Conservation (phyloP, 2,797 vertebrate genomes). For the Enteromius afrohamiltoni region DNA sequence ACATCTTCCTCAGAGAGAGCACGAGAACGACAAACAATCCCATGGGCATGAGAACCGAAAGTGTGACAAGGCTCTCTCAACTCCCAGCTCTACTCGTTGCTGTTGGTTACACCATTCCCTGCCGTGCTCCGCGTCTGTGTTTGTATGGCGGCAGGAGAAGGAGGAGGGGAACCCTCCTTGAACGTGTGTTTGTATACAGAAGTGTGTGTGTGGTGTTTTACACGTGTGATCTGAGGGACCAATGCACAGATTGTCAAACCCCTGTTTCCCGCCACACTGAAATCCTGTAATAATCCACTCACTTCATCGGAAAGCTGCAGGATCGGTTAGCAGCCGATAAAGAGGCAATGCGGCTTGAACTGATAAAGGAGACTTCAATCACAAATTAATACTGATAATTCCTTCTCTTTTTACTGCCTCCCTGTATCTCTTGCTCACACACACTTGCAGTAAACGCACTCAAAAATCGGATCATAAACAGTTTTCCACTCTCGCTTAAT, state of each 20-base stretch:
- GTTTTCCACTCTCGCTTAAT: neutral
- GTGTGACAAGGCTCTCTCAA: constrained; percentile 51
- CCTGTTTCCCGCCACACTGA: constrained; percentile 18
- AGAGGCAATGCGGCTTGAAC: constrained; percentile 49
- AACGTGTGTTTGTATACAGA: constrained; percentile 38
- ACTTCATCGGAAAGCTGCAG: constrained; percentile 32
- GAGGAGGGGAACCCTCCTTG: neutral
- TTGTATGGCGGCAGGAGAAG: neutral
- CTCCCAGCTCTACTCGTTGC: constrained; percentile 38
- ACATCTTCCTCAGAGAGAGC: constrained; percentile 45
- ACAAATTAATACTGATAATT: constrained; percentile 58
- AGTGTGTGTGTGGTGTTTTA: constrained; percentile 19
- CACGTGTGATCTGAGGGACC: constrained; percentile 16
- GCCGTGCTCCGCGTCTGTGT: neutral
- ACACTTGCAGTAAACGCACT: constrained; percentile 2
- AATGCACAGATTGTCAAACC: constrained; percentile 13
- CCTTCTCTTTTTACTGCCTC: constrained; percentile 50
- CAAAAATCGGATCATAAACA: constrained; percentile 13
- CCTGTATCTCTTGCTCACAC: constrained; percentile 28
- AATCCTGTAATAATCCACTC: constrained; percentile 47
- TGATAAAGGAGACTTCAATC: constrained; percentile 57
- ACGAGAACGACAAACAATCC: constrained; percentile 43
- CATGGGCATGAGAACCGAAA: constrained; percentile 49
- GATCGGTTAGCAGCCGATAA: constrained; percentile 46
- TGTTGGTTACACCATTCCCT: constrained; percentile 48